These are phyloP conservation scores for Chromis chromis DNA, from an alignment of 2,797 vertebrate genomes.

Conservation along the genomic window DNA sequence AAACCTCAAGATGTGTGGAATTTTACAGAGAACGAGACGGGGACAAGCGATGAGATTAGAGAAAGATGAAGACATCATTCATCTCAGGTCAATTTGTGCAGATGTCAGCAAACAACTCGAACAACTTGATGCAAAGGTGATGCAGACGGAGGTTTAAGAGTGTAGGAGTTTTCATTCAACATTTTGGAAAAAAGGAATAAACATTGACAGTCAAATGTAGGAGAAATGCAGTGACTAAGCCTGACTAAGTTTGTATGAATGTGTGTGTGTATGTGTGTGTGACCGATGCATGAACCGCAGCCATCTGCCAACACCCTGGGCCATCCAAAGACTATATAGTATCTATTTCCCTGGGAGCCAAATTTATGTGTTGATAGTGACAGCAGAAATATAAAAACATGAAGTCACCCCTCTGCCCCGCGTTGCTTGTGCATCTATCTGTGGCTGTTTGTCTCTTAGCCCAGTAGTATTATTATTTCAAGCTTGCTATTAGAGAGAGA, in stretches of 20 bases:
- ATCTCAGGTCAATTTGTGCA: conserved; percentile 36
- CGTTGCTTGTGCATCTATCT: neutral
- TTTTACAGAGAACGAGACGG: conserved; percentile 56
- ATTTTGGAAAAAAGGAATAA: conserved; percentile 16
- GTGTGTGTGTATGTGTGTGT: conserved; percentile 27
- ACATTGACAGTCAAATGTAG: conserved; percentile 29
- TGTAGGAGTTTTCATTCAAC: conserved; percentile 37
- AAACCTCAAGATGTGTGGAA: conserved; percentile 64
- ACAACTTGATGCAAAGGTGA: conserved; percentile 33
- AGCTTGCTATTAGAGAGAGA: neutral
- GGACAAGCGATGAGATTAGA: conserved; percentile 21
- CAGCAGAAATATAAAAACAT: conserved; percentile 47
- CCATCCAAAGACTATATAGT: conserved; percentile 60
- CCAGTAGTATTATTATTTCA: neutral
- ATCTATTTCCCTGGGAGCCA: conserved; percentile 60
- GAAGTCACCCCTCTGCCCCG: conserved; percentile 19
- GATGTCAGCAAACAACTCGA: conserved; percentile 41
- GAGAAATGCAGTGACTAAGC: conserved; percentile 35
- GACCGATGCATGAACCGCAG: conserved; percentile 69
- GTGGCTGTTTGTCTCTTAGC: neutral
- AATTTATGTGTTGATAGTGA: conserved; percentile 42
- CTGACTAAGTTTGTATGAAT: conserved; percentile 51
- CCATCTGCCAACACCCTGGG: conserved; percentile 73
- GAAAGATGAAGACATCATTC: conserved; percentile 41
- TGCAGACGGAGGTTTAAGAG: conserved; percentile 15